Percentiles rank a stretch among this genome's conserved stretches.
phyloP scores from a whole-genome alignment of 1,140 invertebrate genomes.

The Bathynomus jamesi region DNA sequence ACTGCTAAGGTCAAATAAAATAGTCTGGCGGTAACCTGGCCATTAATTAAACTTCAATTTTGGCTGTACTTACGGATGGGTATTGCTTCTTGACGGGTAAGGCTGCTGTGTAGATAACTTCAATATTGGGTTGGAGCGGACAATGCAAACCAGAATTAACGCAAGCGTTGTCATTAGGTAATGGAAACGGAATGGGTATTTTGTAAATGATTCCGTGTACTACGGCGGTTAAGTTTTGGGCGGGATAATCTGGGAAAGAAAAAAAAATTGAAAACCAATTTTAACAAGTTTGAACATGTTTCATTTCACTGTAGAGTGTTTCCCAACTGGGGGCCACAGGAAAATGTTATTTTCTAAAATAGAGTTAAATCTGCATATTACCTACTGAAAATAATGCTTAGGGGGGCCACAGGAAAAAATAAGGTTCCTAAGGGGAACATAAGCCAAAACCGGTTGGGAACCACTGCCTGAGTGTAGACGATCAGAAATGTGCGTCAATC shows the following conservation, averaged over 20 bases:
- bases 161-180: not conserved
- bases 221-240: not conserved
- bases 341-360: not conserved
- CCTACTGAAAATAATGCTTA: not conserved
- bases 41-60: too few species aligned
- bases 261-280: not conserved
- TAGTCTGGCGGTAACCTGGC: too few species aligned
- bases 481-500: too few species aligned
- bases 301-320: too few species aligned
- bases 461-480: too few species aligned
- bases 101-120: not conserved
- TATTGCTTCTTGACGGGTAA: not conserved
- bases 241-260: not conserved
- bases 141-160: not conserved
- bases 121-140: not conserved
- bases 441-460: too few species aligned
- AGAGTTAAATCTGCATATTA: not conserved
- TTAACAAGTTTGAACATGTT: too few species aligned
- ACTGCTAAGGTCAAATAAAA: too few species aligned
- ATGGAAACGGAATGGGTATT: not conserved
- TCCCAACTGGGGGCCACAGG: too few species aligned
- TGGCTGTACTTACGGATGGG: not conserved
- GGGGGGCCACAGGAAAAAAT: not conserved
- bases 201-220: not conserved
- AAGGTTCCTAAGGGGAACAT: too few species aligned